Evolutionary conservation across 1,140 invertebrate species (phyloP), one percentile per base, ranked within the genome.

Genomic region (Diorhabda elongata): DNA sequence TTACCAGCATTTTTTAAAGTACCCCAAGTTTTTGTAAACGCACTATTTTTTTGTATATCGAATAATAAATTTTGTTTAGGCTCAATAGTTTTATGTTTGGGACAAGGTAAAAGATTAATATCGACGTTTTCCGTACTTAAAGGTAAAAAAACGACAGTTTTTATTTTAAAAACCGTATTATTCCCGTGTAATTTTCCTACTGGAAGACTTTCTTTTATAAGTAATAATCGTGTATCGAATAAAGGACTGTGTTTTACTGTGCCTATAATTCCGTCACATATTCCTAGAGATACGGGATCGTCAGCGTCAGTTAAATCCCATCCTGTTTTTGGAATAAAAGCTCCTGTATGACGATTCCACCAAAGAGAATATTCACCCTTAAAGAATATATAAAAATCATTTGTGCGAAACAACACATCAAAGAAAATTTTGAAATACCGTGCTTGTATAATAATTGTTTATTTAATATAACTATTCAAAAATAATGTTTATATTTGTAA

Each of bases 1-100:
- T 91, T 95, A 8, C 93, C 94, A 5, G 93, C 94, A 80, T 88
- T 92, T 81, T 96, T 96, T 2, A 97, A 90, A 3, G 91, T 90
- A 43, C 94, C 94, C 88, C 93, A 95, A 8, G 94, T 96, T 83
- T 91, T 91, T 58, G 88, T 88, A 70, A 88, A 84, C 58, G 84
- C 85, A 58, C 86, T 87, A 82, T 88, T 92, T 79, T 84, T 83
- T 76, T 81, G 82, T 77, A 79, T 76, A 68, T 74, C 79, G 73
- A 81, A 81, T 80, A 77, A 75, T 78, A 72, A 81, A 81, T 81
- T 79, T 78, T 84, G 78, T 76, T 83, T 74, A 11, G 78, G 70
- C 80, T n/a, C 58, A 5, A 75, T 71, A 63, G 81, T 81, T 73
- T 88, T 85, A 81, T 94, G 92, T 77, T 92, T 93, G 47, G 85